Conservation (phyloP, 2,113 vertebrate genomes). For the Chelonoidis abingdonii region DNA sequence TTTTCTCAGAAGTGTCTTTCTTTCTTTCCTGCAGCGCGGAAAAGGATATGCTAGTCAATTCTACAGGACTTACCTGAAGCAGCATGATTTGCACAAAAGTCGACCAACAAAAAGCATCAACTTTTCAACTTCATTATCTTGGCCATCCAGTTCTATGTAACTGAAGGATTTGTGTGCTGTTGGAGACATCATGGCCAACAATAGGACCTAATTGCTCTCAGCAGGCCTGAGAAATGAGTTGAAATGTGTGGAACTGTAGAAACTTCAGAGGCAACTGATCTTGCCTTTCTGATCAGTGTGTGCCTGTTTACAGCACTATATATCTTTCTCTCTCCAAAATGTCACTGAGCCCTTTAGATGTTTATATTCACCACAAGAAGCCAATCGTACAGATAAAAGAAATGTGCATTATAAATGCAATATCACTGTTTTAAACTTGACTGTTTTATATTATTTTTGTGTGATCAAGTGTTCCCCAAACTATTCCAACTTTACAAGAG, state of each 20-base stretch:
- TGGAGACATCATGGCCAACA: constrained; percentile 84
- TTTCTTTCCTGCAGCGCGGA: constrained; percentile 91
- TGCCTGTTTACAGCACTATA: constrained; percentile 99
- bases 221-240: constrained; percentile 96
- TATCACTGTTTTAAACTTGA: constrained; percentile 98
- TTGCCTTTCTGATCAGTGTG: constrained; percentile 91
- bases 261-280: constrained; percentile 81
- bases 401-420: constrained; percentile 98
- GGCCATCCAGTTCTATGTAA: constrained; percentile 87
- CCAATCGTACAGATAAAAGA: constrained; percentile 93
- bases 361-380: constrained; percentile 93
- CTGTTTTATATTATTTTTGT: constrained; percentile 98
- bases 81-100: constrained; percentile 98
- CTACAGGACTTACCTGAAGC: constrained; percentile 95
- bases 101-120: constrained; percentile 90
- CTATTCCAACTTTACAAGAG: constrained; percentile 91
- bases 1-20: constrained; percentile 80
- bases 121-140: constrained; percentile 93
- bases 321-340: constrained; percentile 91
- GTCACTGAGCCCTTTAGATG: constrained; percentile 96
- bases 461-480: constrained; percentile 92
- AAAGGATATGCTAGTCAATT: constrained; percentile 99
- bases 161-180: constrained; percentile 84
- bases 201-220: constrained; percentile 90
- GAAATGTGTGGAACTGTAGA: constrained; percentile 87